These are phyloP conservation scores for Cuniculus paca DNA, from an alignment of 2,797 vertebrate genomes.

Conservation along the genomic window DNA sequence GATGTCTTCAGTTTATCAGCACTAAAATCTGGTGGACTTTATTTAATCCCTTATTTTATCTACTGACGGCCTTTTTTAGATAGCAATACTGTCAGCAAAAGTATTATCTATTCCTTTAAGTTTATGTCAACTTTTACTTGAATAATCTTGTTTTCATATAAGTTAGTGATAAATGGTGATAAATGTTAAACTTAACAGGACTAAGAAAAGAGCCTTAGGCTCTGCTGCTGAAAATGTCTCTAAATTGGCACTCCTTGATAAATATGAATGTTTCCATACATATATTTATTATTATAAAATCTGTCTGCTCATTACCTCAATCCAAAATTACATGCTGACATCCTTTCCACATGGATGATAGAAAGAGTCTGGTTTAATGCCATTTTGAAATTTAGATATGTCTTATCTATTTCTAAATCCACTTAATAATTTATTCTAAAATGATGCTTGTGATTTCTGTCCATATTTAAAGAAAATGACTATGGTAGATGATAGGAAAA, in stretches of 20 bases:
- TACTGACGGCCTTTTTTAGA: background rate
- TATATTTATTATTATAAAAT: slow-evolving; percentile 50
- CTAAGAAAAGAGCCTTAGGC: slow-evolving; percentile 5
- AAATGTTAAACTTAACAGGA: slow-evolving; percentile 32
- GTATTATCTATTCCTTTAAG: slow-evolving; percentile 43
- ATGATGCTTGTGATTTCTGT: background rate
- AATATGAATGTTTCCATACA: slow-evolving; percentile 31
- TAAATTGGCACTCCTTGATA: slow-evolving; percentile 4
- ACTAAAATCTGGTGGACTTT: slow-evolving; percentile 9
- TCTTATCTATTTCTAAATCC: slow-evolving; percentile 35
- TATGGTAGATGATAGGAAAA: background rate
- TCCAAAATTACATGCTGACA: background rate
- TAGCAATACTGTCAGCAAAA: slow-evolving; percentile 4
- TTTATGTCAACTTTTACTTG: slow-evolving; percentile 53
- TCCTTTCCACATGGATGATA: background rate
- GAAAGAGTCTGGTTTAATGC: slow-evolving; percentile 38
- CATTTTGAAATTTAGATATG: slow-evolving; percentile 59
- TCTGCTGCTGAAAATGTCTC: slow-evolving; percentile 40
- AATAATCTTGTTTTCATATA: slow-evolving; percentile 48
- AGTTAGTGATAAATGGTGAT: slow-evolving; percentile 54
- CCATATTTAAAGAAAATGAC: slow-evolving; percentile 1
- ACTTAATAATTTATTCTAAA: slow-evolving; percentile 45
- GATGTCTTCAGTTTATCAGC: background rate
- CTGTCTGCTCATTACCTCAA: background rate
- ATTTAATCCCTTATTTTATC: background rate